These are phyloP conservation scores for Potamilus streckersoni DNA, from an alignment of 1,140 invertebrate genomes.

Conservation along the genomic window DNA sequence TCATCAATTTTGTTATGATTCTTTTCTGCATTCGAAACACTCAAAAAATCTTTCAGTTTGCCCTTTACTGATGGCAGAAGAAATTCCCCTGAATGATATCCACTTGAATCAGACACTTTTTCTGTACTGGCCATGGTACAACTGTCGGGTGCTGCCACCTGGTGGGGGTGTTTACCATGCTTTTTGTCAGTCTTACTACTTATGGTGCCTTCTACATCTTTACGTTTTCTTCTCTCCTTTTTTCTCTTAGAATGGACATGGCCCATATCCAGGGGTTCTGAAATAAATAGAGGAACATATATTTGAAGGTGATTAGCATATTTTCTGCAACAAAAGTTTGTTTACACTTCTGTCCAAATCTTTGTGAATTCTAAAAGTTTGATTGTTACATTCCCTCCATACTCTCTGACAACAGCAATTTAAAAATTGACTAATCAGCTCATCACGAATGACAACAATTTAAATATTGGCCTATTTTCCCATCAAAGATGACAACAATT, in stretches of 20 bases:
- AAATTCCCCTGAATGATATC: slow-evolving; percentile 24
- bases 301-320: too few species aligned
- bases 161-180: slow-evolving; percentile 24
- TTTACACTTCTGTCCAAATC: too few species aligned
- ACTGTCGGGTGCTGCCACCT: slow-evolving; percentile 23
- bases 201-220: slow-evolving; percentile 22
- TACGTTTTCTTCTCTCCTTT: slow-evolving; percentile 19
- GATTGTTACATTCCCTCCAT: too few species aligned
- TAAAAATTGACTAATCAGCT: too few species aligned
- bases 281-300: too few species aligned
- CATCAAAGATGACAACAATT: too few species aligned
- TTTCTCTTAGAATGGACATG: slow-evolving; percentile 30
- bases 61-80: slow-evolving; percentile 14
- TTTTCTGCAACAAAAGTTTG: too few species aligned
- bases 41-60: slow-evolving; percentile 8
- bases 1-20: slow-evolving; percentile 5
- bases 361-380: too few species aligned
- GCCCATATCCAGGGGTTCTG: slow-evolving; percentile 11
- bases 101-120: slow-evolving; percentile 29
- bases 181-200: not conserved
- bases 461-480: too few species aligned
- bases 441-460: too few species aligned
- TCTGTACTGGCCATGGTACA: slow-evolving; percentile 19
- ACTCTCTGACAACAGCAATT: too few species aligned
- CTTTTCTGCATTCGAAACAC: not conserved